Percentiles rank a stretch among this genome's conserved stretches.
phyloP scores from a whole-genome alignment of 1,140 invertebrate species.

The Bombus haemorrhoidalis region DNA sequence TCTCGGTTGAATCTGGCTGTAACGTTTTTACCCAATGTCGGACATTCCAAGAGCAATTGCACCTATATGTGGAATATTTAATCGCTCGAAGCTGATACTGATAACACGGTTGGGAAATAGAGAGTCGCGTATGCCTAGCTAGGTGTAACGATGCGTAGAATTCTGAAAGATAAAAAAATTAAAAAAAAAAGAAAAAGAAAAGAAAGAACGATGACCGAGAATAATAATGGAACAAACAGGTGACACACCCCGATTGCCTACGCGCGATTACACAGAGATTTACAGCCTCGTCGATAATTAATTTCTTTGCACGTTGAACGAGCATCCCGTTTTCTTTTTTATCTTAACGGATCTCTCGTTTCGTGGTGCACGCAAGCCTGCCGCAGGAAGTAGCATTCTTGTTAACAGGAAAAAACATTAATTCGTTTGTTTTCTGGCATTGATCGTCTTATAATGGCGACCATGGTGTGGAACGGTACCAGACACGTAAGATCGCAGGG shows the following conservation, averaged over 20 bases:
- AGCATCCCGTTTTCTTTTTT: conserved; percentile 1
- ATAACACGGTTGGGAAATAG: background rate
- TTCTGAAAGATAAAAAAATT: background rate
- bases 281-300: background rate
- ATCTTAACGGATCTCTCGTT: background rate
- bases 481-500: conserved; percentile 59
- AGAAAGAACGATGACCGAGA: background rate
- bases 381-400: background rate
- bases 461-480: conserved; percentile 32
- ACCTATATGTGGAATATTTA: background rate
- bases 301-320: background rate
- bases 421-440: conserved; percentile 29
- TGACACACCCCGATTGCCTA: background rate
- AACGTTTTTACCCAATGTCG: background rate
- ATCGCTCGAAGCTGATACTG: background rate
- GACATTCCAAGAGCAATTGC: background rate
- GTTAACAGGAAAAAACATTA: background rate
- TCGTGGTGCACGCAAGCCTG: background rate
- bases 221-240: background rate
- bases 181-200: too few relatives aligned
- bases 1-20: background rate
- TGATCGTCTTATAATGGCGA: conserved; percentile 24
- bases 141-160: background rate
- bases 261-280: background rate
- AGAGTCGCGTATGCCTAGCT: background rate